Evolutionary conservation across 2,888 invertebrate species (phyloP).

Genomic region (Drosophila mulleri): DNA sequence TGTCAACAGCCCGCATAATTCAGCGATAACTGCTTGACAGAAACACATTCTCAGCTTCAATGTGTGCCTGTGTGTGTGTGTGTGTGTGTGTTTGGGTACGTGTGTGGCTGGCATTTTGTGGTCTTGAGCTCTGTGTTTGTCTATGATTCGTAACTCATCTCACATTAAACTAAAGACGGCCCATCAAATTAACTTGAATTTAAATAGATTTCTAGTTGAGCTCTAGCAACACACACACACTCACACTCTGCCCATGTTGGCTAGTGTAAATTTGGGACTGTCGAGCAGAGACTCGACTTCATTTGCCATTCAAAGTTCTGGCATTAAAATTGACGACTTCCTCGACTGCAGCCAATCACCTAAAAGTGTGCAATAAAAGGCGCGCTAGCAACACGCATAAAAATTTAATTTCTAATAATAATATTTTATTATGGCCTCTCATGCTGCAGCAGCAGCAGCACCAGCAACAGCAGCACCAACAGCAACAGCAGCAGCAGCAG

Average conservation of each 20-base stretch:
- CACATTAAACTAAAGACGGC: slow-evolving; percentile 4
- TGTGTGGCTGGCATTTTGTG: slow-evolving; percentile 58
- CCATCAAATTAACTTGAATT: not conserved
- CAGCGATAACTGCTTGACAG: slow-evolving; percentile 52
- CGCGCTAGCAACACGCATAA: slow-evolving; percentile 50
- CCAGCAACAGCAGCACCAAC: slow-evolving; percentile 5
- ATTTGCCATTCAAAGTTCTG: slow-evolving; percentile 13
- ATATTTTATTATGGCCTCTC: slow-evolving; percentile 59
- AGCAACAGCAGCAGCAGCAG: slow-evolving; percentile 12
- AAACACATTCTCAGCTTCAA: slow-evolving; percentile 41
- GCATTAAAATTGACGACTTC: slow-evolving; percentile 55
- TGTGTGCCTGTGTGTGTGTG: slow-evolving; percentile 22
- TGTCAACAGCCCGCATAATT: slow-evolving; percentile 62
- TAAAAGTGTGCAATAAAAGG: slow-evolving; percentile 52
- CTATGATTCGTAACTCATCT: slow-evolving; percentile 27
- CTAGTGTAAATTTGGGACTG: not conserved
- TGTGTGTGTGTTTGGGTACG: slow-evolving; percentile 23
- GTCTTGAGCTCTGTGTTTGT: slow-evolving; percentile 47
- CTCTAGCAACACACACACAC: too few relatives aligned
- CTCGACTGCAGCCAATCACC: slow-evolving; percentile 32
- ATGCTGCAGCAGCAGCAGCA: slow-evolving; percentile 18
- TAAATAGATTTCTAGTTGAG: not conserved
- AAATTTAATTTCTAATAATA: slow-evolving; percentile 70
- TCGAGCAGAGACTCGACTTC: not conserved
- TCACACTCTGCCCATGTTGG: not conserved